Percentiles rank a stretch among this genome's conserved stretches.
phyloP scores from a whole-genome alignment of 1,140 invertebrate species.

The Euborellia annulipes region DNA sequence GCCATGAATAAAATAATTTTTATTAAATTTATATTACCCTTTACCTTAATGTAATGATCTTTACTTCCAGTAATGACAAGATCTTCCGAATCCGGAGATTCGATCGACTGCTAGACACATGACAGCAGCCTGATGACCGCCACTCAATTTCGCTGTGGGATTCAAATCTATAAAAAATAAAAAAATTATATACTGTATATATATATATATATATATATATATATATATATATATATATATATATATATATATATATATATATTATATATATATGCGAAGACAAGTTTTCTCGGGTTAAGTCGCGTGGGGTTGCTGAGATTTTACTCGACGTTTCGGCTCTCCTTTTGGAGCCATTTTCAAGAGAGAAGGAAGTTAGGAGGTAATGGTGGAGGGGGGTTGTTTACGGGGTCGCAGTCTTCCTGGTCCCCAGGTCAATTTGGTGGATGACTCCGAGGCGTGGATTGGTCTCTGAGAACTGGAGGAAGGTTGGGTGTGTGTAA shows the following conservation, averaged over 20 bases:
- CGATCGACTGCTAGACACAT: slow-evolving; percentile 58
- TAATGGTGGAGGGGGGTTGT: no score
- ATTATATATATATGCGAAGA: slow-evolving; percentile 6
- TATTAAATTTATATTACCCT: slow-evolving; percentile 10
- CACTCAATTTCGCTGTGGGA: slow-evolving; percentile 58
- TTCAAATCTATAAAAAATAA: slow-evolving; percentile 34
- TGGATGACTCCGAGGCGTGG: no score
- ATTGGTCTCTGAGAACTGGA: no score
- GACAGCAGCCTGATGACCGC: slow-evolving; percentile 72
- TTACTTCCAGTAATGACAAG: slow-evolving; percentile 71
- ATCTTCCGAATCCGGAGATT: slow-evolving; percentile 34
- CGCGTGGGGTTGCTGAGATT: no score
- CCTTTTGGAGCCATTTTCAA: no score
- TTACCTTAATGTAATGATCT: slow-evolving; percentile 63
- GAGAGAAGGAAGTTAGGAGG: no score
- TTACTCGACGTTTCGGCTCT: no score
- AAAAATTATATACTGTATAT: slow-evolving; percentile 3
- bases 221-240: neutral
- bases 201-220: slow-evolving; percentile 1
- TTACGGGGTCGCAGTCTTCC: no score
- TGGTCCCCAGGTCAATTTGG: no score
- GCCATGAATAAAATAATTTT: neutral
- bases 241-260: slow-evolving; percentile 7
- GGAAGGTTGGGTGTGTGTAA: no score
- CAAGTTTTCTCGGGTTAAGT: no score